Conservation (phyloP, 2,888 invertebrate genomes). For the Himalopsyche tibetana region DNA sequence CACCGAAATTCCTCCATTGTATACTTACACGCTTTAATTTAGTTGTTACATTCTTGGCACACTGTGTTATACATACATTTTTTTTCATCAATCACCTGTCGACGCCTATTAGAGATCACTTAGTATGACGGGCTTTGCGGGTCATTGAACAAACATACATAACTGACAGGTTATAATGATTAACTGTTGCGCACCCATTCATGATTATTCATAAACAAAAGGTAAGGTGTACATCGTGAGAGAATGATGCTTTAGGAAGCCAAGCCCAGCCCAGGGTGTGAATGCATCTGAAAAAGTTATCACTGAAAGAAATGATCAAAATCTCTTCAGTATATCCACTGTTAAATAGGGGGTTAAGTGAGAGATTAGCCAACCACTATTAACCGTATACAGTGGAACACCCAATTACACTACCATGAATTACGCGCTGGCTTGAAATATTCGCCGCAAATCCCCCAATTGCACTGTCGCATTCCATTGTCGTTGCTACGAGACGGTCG, state of each 20-base stretch:
- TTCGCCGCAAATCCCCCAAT: too few relatives aligned
- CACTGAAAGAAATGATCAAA: too few relatives aligned
- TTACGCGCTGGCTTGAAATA: too few relatives aligned
- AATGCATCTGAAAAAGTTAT: too few relatives aligned
- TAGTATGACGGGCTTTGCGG: slow-evolving; percentile 27
- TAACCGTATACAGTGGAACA: too few relatives aligned
- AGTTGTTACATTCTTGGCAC: slow-evolving; percentile 28
- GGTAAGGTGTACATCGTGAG: neutral
- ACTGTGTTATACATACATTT: slow-evolving; percentile 19
- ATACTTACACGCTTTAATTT: neutral
- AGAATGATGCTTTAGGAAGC: neutral
- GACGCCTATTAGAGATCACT: slow-evolving; percentile 29
- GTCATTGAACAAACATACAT: slow-evolving; percentile 36
- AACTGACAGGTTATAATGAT: slow-evolving; percentile 17
- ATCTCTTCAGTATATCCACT: too few relatives aligned
- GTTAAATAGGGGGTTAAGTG: too few relatives aligned
- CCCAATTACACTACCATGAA: too few relatives aligned
- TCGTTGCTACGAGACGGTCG: too few relatives aligned
- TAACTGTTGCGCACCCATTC: slow-evolving; percentile 18
- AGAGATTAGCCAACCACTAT: too few relatives aligned
- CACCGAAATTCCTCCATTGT: neutral
- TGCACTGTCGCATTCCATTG: too few relatives aligned
- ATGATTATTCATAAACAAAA: slow-evolving; percentile 1
- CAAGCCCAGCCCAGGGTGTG: too few relatives aligned
- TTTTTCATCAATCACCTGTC: slow-evolving; percentile 43